Conservation (phyloP, 2,113 vertebrate species). For the Sphyrna mokarran region DNA sequence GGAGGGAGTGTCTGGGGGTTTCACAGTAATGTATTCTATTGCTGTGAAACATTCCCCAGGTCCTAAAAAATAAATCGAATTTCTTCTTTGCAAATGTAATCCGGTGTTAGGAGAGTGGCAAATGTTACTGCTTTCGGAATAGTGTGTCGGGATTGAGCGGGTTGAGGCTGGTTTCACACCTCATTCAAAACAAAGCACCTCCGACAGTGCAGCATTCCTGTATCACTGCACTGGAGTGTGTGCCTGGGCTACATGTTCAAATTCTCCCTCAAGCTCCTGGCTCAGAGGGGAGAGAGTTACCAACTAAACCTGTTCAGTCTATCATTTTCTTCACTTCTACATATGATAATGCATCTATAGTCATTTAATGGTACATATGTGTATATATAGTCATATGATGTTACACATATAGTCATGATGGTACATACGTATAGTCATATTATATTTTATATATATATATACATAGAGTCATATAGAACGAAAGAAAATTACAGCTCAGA, state of each 20-base stretch:
- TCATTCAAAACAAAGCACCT: background rate
- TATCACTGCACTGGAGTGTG: background rate
- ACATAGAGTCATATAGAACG: background rate
- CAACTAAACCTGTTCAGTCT: background rate
- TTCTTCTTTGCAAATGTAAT: background rate
- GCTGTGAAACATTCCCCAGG: background rate
- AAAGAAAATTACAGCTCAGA: too few relatives aligned
- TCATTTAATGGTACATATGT: too few relatives aligned
- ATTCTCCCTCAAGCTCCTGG: background rate
- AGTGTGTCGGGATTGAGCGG: background rate
- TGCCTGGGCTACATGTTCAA: background rate
- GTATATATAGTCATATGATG: too few relatives aligned
- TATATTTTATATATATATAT: too few relatives aligned
- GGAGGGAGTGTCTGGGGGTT: too few relatives aligned
- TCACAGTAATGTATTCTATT: background rate
- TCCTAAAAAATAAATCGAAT: background rate
- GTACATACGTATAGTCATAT: too few relatives aligned
- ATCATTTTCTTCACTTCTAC: background rate
- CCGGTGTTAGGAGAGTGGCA: background rate
- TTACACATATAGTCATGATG: too few relatives aligned
- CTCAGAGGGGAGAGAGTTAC: too few relatives aligned
- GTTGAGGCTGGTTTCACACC: background rate
- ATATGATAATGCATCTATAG: background rate
- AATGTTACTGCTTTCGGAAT: background rate
- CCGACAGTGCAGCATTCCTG: background rate